Base-by-base conservation (phyloP, 2,797 vertebrate species). In the Ctenochaetus hawaiiensis region DNA sequence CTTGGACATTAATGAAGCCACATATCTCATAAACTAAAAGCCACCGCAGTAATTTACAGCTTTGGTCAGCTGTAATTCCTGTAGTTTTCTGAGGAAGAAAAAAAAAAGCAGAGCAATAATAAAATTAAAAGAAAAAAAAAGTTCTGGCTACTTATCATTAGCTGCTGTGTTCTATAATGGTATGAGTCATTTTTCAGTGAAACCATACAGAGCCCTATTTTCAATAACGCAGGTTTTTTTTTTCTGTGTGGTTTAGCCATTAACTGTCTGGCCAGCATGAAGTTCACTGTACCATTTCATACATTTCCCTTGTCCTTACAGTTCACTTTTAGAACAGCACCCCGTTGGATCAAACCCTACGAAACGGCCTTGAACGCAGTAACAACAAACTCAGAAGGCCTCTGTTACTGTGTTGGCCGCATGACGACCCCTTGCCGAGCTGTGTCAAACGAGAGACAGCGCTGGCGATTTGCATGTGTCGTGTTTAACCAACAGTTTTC, bases 401-500 rank as follows among this genome's bases (percentile, higher is more conserved):
- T 73, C 49, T 58, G 57, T 62, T 73, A 65, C 39, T 18, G 14
- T 51, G 71, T 56, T 44, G 58, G 62, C 56, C 69, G 67, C 67
- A 45, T 68, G 73, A 79, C 62, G 53, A 78, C 75, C 82, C 73
- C 73, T 67, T 30, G 43, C 77, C 8, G 52, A 59, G 68, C 77
- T 11, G 71, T 62, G 83, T 78, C 84, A 91, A 66, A 81, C 54
- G 51, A 78, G 74, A 87, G 87, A 85, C 86, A 71, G 74, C 81
- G 65, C 80, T 51, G 90, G 83, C 86, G 86, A 95, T 95, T 93
- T 95, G 93, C 91, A 93, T 91, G 92, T 91, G 90, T 91, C 82
- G 84, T 94, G 92, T 93, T 95, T 93, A 91, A 93, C 93, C 92
- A 94, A 94, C 93, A 94, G 81, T 78, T 78, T 91, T 86, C 91